Evolutionary conservation across 2,113 vertebrate genomes (phyloP).

Genomic region (Caranx melampygus): DNA sequence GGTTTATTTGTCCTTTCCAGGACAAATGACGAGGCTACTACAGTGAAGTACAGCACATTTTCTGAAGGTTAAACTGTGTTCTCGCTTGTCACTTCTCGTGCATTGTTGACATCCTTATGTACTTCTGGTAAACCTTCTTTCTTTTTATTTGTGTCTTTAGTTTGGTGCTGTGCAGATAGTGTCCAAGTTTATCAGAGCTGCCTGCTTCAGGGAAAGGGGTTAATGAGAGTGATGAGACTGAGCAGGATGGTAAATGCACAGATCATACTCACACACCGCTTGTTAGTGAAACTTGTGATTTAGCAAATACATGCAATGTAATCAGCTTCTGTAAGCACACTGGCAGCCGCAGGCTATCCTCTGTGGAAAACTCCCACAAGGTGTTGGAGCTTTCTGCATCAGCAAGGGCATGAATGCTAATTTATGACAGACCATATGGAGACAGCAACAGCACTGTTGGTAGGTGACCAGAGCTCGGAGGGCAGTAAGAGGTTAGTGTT

Average conservation of each 20-base stretch:
- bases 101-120: not conserved
- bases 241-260: not conserved
- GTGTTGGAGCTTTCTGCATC: conserved; percentile 33
- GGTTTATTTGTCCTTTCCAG: too few relatives aligned
- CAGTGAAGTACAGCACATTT: not conserved
- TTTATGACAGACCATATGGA: conserved; percentile 74
- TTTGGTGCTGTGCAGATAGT: not conserved
- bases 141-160: not conserved
- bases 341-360: conserved; percentile 36
- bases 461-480: conserved; percentile 73
- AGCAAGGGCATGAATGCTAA: conserved; percentile 61
- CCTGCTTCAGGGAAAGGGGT: not conserved
- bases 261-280: not conserved
- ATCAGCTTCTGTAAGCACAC: conserved; percentile 22
- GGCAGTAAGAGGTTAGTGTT: conserved; percentile 71
- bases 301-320: conserved; percentile 16
- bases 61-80: not conserved
- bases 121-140: not conserved
- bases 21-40: not conserved
- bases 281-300: conserved; percentile 6
- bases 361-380: conserved; percentile 48
- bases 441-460: conserved; percentile 61
- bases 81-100: too few relatives aligned
- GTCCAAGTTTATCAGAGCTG: not conserved
- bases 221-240: not conserved